Conservation (phyloP, 2,797 vertebrate species). For the Sebastes wilsoni region DNA sequence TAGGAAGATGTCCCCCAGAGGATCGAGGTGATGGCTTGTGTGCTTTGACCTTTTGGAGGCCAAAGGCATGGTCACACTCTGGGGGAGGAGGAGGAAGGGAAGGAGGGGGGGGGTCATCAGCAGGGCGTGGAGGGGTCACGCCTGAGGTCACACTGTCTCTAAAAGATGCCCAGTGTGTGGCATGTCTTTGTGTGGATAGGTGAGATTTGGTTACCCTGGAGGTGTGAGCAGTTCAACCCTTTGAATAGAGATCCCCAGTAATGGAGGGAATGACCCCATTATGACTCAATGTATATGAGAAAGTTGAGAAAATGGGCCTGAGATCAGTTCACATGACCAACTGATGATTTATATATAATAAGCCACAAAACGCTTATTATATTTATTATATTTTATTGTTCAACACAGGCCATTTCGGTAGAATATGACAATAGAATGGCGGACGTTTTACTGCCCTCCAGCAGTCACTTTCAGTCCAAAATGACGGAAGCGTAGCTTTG, state of each 20-base stretch:
- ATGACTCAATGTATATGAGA: constrained; percentile 37
- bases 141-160: constrained; percentile 58
- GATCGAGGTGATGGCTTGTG: constrained; percentile 54
- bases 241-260: constrained; percentile 43
- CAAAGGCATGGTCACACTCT: constrained; percentile 78
- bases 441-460: no score
- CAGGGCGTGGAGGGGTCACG: constrained; percentile 67
- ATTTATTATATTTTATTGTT: no score
- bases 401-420: no score
- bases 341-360: neutral
- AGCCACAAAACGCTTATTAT: no score
- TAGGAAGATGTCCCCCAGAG: constrained; percentile 68
- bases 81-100: neutral
- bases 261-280: constrained; percentile 58
- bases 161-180: constrained; percentile 71
- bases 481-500: fast-evolving
- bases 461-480: no score
- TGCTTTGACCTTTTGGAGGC: constrained; percentile 72
- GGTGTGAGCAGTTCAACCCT: constrained; percentile 42
- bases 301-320: constrained; percentile 4
- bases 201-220: constrained; percentile 70
- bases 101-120: constrained; percentile 54
- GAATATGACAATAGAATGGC: no score
- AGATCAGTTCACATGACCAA: neutral
- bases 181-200: constrained; percentile 76